phyloP scores from a whole-genome alignment of 2,113 vertebrate species.

The Upupa epops region DNA sequence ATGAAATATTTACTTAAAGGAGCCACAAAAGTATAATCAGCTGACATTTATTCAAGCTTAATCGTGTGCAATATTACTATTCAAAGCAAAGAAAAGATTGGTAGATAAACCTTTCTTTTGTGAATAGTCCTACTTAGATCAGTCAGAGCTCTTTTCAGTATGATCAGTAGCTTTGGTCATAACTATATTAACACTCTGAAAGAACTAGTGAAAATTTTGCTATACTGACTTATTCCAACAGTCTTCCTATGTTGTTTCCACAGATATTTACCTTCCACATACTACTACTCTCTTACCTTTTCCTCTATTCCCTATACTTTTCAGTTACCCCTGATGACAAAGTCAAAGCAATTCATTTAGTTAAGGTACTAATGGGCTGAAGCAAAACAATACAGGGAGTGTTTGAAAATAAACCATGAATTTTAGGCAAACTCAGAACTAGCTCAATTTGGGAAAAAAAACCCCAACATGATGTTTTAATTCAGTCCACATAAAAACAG shows the following conservation, averaged over 20 bases:
- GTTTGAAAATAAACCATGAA: too few relatives aligned
- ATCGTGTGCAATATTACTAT: not conserved
- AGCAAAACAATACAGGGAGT: too few relatives aligned
- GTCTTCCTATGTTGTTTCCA: not conserved
- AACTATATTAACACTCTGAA: not conserved
- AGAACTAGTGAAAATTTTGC: not conserved
- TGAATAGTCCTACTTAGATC: not conserved
- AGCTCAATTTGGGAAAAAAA: too few relatives aligned
- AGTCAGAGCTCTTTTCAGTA: not conserved
- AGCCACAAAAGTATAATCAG: not conserved
- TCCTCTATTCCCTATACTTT: not conserved
- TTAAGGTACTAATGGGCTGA: too few relatives aligned
- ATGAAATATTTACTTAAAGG: not conserved
- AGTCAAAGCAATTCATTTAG: too few relatives aligned
- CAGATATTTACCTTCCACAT: not conserved
- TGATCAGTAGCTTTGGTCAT: not conserved
- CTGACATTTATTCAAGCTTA: constrained; percentile 1
- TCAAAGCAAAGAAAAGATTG: not conserved
- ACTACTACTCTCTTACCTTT: not conserved
- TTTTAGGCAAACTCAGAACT: too few relatives aligned
- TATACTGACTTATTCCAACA: not conserved
- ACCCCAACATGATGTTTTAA: too few relatives aligned
- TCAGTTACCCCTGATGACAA: not conserved
- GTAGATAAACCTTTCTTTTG: not conserved
- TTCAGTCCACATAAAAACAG: too few relatives aligned